phyloP scores from a whole-genome alignment of 53 echinoderm and acorn worm species.

The Apostichopus leukothele region DNA sequence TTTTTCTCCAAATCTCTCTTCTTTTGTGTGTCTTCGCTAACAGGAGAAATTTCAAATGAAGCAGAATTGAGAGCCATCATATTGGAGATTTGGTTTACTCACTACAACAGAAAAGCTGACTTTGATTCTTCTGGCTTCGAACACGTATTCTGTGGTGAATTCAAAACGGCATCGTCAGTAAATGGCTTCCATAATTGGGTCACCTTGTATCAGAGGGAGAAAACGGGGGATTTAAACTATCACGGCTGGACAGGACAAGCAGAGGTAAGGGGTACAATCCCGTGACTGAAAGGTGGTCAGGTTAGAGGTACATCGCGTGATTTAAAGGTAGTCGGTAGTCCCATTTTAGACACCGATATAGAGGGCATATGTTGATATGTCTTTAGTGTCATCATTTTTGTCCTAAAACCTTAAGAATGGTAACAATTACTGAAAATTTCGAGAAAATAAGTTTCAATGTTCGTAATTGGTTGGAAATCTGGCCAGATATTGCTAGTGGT shows the following conservation, averaged over 20 bases:
- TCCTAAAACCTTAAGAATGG: too few relatives aligned
- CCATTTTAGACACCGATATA: too few relatives aligned
- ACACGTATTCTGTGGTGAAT: conserved; percentile 55
- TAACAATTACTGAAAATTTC: too few relatives aligned
- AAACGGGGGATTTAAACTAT: conserved; percentile 39
- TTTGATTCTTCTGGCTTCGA: conserved; percentile 54
- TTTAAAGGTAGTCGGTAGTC: too few relatives aligned
- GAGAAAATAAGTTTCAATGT: too few relatives aligned
- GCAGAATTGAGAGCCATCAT: conserved; percentile 7
- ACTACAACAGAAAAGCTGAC: conserved; percentile 37
- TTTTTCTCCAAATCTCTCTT: too few relatives aligned
- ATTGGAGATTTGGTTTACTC: conserved; percentile 36
- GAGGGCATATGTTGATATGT: too few relatives aligned
- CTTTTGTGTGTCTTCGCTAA: not conserved
- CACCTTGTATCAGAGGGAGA: conserved; percentile 39
- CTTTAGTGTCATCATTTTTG: too few relatives aligned
- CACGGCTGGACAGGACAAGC: conserved; percentile 34
- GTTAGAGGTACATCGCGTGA: too few relatives aligned
- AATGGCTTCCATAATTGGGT: conserved; percentile 57
- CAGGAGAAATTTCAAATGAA: conserved; percentile 3
- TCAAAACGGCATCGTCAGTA: conserved; percentile 40
- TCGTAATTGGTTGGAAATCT: too few relatives aligned
- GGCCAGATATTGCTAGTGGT: too few relatives aligned
- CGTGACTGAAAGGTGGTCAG: too few relatives aligned
- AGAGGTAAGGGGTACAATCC: not conserved